phyloP scores from a whole-genome alignment of 2,888 invertebrate species.

The Apodemia mormo region DNA sequence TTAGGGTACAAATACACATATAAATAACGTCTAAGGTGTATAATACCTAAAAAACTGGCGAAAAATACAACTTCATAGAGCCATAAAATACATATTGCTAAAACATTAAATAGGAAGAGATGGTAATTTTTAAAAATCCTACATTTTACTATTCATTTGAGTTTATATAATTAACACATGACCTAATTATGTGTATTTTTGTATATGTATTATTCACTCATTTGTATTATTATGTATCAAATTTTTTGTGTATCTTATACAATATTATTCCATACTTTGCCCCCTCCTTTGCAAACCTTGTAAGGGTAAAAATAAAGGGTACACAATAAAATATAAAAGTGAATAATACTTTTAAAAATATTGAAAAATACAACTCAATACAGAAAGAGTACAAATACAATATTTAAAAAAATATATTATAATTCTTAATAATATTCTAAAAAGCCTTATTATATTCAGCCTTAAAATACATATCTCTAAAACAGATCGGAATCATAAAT shows the following conservation, averaged over 20 bases:
- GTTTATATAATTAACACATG: neutral
- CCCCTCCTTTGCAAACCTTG: too few species aligned
- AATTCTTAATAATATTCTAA: neutral
- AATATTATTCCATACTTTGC: too few species aligned
- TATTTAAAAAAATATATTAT: too few species aligned
- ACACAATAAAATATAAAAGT: too few species aligned
- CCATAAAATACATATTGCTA: neutral
- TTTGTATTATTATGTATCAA: too few species aligned
- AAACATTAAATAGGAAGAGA: neutral
- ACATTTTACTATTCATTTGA: neutral
- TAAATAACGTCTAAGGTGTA: neutral
- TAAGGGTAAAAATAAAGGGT: too few species aligned
- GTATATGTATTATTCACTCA: too few species aligned
- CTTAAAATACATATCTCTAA: neutral
- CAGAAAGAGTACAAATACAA: too few species aligned
- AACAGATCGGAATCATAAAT: neutral
- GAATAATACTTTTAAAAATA: too few species aligned
- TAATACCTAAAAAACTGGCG: neutral
- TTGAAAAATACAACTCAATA: too few species aligned
- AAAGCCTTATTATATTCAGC: conserved; percentile 3
- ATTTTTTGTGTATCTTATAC: too few species aligned
- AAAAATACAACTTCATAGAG: neutral
- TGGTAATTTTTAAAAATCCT: neutral
- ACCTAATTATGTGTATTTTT: too few species aligned
- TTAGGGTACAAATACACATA: neutral